phyloP scores from a whole-genome alignment of 2,797 vertebrate species.

The Rousettus madagascariensis region DNA sequence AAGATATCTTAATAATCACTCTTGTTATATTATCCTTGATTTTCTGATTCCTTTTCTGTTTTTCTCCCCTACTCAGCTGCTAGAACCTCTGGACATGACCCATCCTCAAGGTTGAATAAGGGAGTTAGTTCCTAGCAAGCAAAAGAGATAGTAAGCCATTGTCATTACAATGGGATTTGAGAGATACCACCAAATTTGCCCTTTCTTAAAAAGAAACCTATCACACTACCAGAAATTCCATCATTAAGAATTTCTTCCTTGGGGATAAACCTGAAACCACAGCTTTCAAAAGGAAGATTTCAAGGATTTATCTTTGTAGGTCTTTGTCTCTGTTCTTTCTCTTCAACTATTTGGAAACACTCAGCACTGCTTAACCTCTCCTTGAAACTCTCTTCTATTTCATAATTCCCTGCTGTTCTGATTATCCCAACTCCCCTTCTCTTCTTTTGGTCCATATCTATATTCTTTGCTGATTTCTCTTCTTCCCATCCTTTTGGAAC shows the following conservation, averaged over 20 bases:
- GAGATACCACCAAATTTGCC: background rate
- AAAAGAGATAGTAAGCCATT: background rate
- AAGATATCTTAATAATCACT: slow-evolving; percentile 19
- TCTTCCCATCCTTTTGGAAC: background rate
- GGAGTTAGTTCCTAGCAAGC: background rate
- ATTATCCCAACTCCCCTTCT: background rate
- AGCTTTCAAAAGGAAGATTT: background rate
- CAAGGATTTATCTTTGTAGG: background rate
- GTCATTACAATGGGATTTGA: background rate
- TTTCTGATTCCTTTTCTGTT: background rate
- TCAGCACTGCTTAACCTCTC: background rate
- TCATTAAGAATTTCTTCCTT: slow-evolving; percentile 27
- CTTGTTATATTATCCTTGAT: background rate
- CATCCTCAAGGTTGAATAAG: background rate
- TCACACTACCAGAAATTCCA: background rate
- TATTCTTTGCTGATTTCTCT: background rate
- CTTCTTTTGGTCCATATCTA: background rate
- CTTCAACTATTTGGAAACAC: background rate
- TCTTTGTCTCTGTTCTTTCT: background rate
- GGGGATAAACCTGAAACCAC: background rate
- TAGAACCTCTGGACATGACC: background rate
- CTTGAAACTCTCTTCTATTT: background rate
- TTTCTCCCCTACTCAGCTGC: background rate
- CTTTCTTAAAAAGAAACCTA: background rate
- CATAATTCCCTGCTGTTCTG: background rate